These are phyloP conservation scores for Matsumyia berberina DNA, from an alignment of 2,888 invertebrate species.

Conservation along the genomic window DNA sequence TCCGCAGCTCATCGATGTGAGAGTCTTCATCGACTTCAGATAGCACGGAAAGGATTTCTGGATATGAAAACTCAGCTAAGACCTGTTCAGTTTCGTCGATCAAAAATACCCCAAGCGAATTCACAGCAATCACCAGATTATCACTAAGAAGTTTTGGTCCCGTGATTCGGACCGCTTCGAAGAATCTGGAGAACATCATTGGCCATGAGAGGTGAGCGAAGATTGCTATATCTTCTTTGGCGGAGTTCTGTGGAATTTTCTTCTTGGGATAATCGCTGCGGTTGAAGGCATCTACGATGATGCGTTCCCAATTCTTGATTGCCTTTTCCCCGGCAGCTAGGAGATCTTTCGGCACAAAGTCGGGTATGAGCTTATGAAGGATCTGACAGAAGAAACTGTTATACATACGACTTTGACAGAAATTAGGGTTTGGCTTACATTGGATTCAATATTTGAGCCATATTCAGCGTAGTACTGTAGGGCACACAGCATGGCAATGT, in stretches of 20 bases:
- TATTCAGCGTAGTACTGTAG: constrained; percentile 95
- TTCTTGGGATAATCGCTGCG: constrained; percentile 90
- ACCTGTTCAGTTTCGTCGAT: constrained; percentile 97
- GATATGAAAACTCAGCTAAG: constrained; percentile 92
- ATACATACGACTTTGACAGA: neutral
- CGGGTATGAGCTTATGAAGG: constrained; percentile 78
- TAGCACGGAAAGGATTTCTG: constrained; percentile 92
- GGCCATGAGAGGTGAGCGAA: constrained; percentile 97
- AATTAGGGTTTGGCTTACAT: constrained; percentile 84
- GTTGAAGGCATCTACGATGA: constrained; percentile 89
- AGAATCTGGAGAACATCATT: constrained; percentile 96
- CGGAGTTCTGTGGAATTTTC: constrained; percentile 87
- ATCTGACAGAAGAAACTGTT: constrained; percentile 67
- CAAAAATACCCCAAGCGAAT: constrained; percentile 96
- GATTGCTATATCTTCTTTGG: constrained; percentile 95
- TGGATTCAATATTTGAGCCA: constrained; percentile 88
- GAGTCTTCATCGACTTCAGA: constrained; percentile 84
- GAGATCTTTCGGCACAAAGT: constrained; percentile 81
- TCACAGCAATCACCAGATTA: constrained; percentile 95
- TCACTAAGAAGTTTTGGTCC: constrained; percentile 88
- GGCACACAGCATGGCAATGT: constrained; percentile 94
- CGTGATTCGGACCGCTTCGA: constrained; percentile 92
- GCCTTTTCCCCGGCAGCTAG: constrained; percentile 87
- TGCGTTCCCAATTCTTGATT: constrained; percentile 89
- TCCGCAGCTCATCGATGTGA: constrained; percentile 88